phyloP scores from a whole-genome alignment of 2,888 invertebrate species.

The Lydus trimaculatus region DNA sequence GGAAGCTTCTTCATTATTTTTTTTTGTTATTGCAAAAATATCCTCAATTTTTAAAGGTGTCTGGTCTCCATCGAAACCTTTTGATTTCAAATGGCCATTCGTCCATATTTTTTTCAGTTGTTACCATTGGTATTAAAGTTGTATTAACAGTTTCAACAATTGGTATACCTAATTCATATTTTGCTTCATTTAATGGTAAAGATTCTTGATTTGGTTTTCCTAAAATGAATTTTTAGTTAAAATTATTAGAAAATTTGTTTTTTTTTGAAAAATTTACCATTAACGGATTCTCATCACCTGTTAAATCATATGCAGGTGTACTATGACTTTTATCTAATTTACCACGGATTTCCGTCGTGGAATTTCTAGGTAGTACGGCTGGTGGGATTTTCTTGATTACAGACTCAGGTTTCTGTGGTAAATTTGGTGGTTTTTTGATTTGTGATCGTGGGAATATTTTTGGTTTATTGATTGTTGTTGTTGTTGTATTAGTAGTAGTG shows the following conservation, averaged over 20 bases:
- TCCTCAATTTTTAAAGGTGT: neutral
- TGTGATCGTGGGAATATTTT: conserved; percentile 49
- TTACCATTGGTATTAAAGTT: conserved; percentile 9
- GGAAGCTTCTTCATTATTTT: no score
- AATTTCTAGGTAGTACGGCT: conserved; percentile 53
- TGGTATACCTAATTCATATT: conserved; percentile 51
- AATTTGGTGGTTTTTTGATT: conserved; percentile 52
- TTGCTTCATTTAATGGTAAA: conserved; percentile 36
- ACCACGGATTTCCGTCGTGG: conserved; percentile 59
- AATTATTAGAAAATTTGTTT: no score
- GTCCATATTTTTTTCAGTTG: conserved; percentile 24
- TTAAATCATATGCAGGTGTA: conserved; percentile 78
- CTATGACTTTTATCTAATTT: conserved; percentile 82
- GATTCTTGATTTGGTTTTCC: conserved; percentile 25
- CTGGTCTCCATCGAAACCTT: conserved; percentile 57
- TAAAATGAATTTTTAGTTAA: no score
- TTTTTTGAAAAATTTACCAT: no score
- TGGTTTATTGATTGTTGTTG: conserved; percentile 41
- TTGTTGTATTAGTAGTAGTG: no score
- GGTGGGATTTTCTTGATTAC: conserved; percentile 48
- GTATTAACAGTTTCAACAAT: conserved; percentile 38
- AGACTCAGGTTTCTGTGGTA: conserved; percentile 49
- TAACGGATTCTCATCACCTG: conserved; percentile 40
- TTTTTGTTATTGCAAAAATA: no score
- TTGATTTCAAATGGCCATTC: conserved; percentile 20